Base-by-base conservation (phyloP, 2,797 vertebrate species). In the Periparus ater region DNA sequence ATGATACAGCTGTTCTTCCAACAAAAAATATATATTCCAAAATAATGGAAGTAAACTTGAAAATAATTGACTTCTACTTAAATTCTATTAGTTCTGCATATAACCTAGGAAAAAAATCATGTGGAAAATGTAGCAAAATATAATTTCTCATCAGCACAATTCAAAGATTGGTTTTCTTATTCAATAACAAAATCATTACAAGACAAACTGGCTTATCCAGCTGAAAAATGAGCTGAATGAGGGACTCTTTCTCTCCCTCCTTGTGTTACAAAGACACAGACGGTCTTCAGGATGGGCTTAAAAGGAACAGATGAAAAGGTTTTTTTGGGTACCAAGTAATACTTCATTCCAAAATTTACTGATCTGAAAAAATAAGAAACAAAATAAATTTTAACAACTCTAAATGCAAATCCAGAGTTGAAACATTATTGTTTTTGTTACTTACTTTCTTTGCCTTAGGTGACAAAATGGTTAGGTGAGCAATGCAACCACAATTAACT, bases 231-330 rank as follows among this genome's bases (percentile, higher is more conserved):
- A 73, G 30, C 12, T 67, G 91, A 89, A 74, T 42, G 10, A 58
- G 79, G 30, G 34, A 76, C 50, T 42, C 16, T 40, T 83, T 89
- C 34, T 85, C 27, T 67, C 21, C 23, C 40, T 94, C 7, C 6
- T 48, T 47, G 9, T 20, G 13, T 44, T 80, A 62, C 30, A 75
- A 85, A 94, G 40, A 25, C 53, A 72, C 34, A 84, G 77, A 61
- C 6, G 0, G 38, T 83, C 48, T 78, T 67, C 68, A 84, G 60
- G 29, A 60, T 6, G 20, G 13, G 3, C 11, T 75, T 87, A 62
- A 91, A 85, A 75, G 55, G 51, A 94, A 75, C 15, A 85, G 73
- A 74, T 68, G 21, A 88, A 81, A 84, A 16, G 22, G 7, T 79
- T 90, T 74, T 72, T 7, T 54, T 65, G 22, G 20, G 5, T 86